Base-by-base conservation (phyloP, 2,888 invertebrate genomes). In the Formica aserva region DNA sequence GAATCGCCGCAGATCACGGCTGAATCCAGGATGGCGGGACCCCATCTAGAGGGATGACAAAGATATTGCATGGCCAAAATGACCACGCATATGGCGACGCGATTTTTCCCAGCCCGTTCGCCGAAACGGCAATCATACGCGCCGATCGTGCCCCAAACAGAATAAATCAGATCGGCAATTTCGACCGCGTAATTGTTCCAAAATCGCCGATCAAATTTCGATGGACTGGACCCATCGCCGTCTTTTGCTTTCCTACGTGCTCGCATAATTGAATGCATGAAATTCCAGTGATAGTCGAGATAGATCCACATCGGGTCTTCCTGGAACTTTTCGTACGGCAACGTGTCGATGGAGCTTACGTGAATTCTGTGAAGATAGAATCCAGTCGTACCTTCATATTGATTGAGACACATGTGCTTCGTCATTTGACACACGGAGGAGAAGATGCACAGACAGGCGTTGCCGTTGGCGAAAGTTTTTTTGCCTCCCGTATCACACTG, bases 261-360 rank as follows among this genome's bases (percentile, higher is more conserved):
- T 52, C 63, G 83, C 22, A 4, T 45, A 1, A 41, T 29, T 6
- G 76, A 74, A 32, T 80, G 71, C 60, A 5, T 35, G 45, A 92
- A 93, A 60, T 92, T 92, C 94, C 95, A 94, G 6, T 94, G 94
- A 55, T 92, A 94, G 62, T 95, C 94, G 4, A 95, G 75, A 66
- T 95, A 95, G 4, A 92, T 83, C 95, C 94, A 95, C 88, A 94
- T 93, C 0, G 94, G 93, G 82, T 95, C 95, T 76, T 95, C 95
- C 8, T 91, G 86, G 35, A 93, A 93, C 2, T 89, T 87, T 3
- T 84, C 85, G 60, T 77, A 91, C 0, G 91, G 66, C 0, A 88
- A 87, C 1, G 90, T 90, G 55, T 93, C 91, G 35, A 92, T 93
- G 3, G 94, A 92, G 69, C 93, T 93, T 0, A 95, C 91, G 85